Base-by-base conservation (phyloP, 2,888 invertebrate species). In the Tubulanus polymorphus region DNA sequence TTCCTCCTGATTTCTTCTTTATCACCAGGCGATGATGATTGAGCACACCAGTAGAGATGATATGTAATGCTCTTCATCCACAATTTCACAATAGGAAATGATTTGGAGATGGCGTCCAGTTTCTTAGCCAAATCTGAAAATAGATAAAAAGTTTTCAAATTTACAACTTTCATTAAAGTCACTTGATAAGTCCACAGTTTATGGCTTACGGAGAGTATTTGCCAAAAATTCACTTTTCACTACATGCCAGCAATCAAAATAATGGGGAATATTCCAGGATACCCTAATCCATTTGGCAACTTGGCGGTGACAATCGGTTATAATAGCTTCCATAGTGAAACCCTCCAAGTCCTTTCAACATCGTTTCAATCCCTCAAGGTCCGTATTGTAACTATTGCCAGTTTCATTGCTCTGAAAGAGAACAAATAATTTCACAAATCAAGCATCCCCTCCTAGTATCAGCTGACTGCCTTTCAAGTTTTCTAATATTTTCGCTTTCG, bases 41-140 rank as follows among this genome's bases (percentile, higher is more conserved):
- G 18, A 26, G 56, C 51, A 5, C 37, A 26, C 54, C 51, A 60
- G 29, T 57, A 54, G 15, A 53, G 27, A 27, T 60, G 60, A 46
- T 57, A 56, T 5, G 27, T 45, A 37, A 60, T 51, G n/a, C 47
- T 37, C 37, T 58, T 57, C 3, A 51, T 55, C 60, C 60, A 60
- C n/a, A n/a, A n/a, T n/a, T n/a, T n/a, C n/a, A n/a, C n/a, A n/a
- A n/a, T n/a, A n/a, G n/a, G n/a, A n/a, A n/a, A n/a, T n/a, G n/a
- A n/a, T n/a, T n/a, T n/a, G n/a, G n/a, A n/a, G n/a, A n/a, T n/a
- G n/a, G n/a, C n/a, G n/a, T n/a, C n/a, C n/a, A n/a, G n/a, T n/a
- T n/a, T n/a, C n/a, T n/a, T n/a, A n/a, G n/a, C n/a, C n/a, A n/a
- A n/a, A n/a, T n/a, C n/a, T n/a, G n/a, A n/a, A n/a, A n/a, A n/a